These are phyloP conservation scores for Meteorus sp. DNA, from an alignment of 1,140 invertebrate genomes.

Conservation along the genomic window DNA sequence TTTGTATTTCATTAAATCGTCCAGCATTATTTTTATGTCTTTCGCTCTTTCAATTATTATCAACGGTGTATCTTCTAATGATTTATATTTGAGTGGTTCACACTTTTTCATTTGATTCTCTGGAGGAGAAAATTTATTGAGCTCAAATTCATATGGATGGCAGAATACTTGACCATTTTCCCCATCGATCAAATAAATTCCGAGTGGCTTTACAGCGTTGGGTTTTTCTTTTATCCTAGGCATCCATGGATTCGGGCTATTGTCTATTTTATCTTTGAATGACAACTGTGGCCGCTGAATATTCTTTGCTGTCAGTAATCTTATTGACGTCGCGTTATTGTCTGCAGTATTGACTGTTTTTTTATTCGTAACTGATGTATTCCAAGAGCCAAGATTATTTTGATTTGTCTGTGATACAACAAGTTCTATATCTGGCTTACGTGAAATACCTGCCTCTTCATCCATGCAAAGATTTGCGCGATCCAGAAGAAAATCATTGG, in stretches of 20 bases:
- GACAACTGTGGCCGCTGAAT: constrained; percentile 79
- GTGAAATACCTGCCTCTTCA: constrained; percentile 69
- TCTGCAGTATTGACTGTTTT: not conserved
- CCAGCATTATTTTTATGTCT: constrained; percentile 68
- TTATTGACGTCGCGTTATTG: constrained; percentile 51
- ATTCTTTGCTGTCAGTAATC: constrained; percentile 73
- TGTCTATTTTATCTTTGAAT: constrained; percentile 87
- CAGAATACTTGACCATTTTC: constrained; percentile 63
- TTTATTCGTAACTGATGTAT: constrained; percentile 41
- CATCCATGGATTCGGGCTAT: constrained; percentile 73
- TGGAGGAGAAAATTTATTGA: constrained; percentile 69
- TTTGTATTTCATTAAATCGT: constrained; percentile 66
- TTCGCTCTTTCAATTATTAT: constrained; percentile 69
- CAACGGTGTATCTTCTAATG: constrained; percentile 68
- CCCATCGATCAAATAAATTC: constrained; percentile 69
- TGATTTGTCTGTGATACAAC: constrained; percentile 40
- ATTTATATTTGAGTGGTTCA: constrained; percentile 55
- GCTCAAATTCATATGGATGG: constrained; percentile 90
- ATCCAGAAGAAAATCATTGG: constrained; percentile 82
- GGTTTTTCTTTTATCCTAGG: constrained; percentile 87
- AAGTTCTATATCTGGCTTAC: constrained; percentile 56
- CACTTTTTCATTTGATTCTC: constrained; percentile 55
- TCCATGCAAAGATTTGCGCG: constrained; percentile 69
- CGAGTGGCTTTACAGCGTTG: constrained; percentile 81
- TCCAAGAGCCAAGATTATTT: constrained; percentile 61